Conservation (phyloP, 1,140 invertebrate species). For the Stenopsyche tienmushanensis region DNA sequence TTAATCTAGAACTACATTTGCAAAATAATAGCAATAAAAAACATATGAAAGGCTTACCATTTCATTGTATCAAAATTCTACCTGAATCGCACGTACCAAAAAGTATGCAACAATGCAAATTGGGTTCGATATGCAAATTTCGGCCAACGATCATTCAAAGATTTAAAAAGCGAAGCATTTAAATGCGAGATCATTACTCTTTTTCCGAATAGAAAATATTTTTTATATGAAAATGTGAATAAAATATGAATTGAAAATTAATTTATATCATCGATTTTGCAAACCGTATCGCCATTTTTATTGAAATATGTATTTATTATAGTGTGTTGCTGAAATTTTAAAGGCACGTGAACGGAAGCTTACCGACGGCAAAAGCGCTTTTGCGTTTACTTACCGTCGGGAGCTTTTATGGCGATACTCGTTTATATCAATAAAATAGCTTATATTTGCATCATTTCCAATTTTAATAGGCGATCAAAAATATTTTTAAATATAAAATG, state of each 20-base stretch:
- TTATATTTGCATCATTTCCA: no score
- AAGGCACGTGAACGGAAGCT: background rate
- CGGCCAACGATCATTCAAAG: background rate
- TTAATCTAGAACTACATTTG: conserved; percentile 37
- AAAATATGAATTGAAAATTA: background rate
- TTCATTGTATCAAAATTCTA: conserved; percentile 36
- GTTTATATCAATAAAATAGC: no score
- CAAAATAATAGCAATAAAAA: conserved; percentile 27
- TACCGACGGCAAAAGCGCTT: background rate
- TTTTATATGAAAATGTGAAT: background rate
- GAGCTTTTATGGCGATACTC: no score
- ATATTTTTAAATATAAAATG: no score
- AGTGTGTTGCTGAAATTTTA: background rate
- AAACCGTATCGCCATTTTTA: background rate
- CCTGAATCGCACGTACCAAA: conserved; percentile 15
- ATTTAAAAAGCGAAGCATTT: no score
- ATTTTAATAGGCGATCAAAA: no score
- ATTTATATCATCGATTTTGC: background rate
- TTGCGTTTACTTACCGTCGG: background rate
- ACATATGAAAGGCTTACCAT: conserved; percentile 1
- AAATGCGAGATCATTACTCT: background rate
- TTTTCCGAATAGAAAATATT: no score
- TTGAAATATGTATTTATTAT: background rate
- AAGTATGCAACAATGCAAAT: conserved; percentile 26
- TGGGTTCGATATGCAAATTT: conserved; percentile 35